Evolutionary conservation across 1,140 invertebrate species (phyloP), one percentile per base, ranked within the genome.

Genomic region (Galleria mellonella): DNA sequence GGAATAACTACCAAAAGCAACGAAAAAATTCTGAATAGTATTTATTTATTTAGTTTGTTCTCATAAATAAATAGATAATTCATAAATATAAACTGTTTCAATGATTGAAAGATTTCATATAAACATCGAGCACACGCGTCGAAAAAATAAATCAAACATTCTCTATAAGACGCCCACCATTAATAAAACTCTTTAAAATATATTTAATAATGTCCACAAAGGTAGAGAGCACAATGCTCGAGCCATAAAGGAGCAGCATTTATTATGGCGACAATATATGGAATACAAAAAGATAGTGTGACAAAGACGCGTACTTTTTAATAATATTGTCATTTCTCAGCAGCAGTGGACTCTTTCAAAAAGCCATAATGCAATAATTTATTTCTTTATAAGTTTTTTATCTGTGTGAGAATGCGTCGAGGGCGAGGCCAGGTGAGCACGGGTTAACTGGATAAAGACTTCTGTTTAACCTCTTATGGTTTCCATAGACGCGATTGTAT

Each of bases 321-420:
- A 85, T 85, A 85, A 85, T 85, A 83, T 83, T 85, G 82, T 85
- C 82, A 85, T 85, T 85, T 85, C 82, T 85, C 77, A 83, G 72
- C 82, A 83, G 78, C 73, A 85, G 63, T 85, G 82, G 76, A 85
- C 77, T 83, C 78, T 83, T 85, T 85, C 78, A 83, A 85, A 85
- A 83, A 85, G 64, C 77, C 69, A 85, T 85, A 85, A 85, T 63
- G 75, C 63, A 82, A 85, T 85, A 85, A 85, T 85, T 85, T 85
- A 85, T 85, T 67, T 85, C 81, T 85, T 79, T 79, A 85, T 84
- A 84, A 82, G 58, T 71, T 81, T 81, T 72, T 78, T 77, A 47
- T 76, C 69, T 74, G 72, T 76, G 73, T 68, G 71, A 74, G 69
- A 72, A 62, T 68, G 33, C 15, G 36, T 23, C 38, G 49, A 49